phyloP scores from a whole-genome alignment of 1,140 invertebrate species.

The Micrasema minimum region DNA sequence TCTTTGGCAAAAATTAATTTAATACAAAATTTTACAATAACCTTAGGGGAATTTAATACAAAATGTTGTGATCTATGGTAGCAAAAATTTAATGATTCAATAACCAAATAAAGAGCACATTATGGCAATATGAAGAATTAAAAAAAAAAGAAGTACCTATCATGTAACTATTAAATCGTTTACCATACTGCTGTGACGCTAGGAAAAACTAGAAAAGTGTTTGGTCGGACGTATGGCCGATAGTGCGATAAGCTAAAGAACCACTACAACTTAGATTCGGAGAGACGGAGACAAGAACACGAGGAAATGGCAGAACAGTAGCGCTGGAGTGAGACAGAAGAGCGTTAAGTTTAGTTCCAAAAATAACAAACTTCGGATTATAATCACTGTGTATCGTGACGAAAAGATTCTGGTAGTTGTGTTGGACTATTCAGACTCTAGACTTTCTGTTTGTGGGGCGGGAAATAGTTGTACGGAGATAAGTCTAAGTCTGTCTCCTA shows the following conservation, averaged over 20 bases:
- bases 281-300: background rate
- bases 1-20: too few relatives aligned
- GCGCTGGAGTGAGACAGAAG: conserved; percentile 13
- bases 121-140: too few relatives aligned
- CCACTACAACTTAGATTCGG: background rate
- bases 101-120: too few relatives aligned
- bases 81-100: too few relatives aligned
- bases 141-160: too few relatives aligned
- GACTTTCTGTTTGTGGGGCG: background rate
- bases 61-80: too few relatives aligned
- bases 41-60: too few relatives aligned
- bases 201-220: too few relatives aligned
- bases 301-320: background rate
- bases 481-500: background rate
- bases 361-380: conserved; percentile 43
- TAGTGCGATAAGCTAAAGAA: conserved; percentile 15
- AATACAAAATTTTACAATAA: too few relatives aligned
- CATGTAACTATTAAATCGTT: too few relatives aligned
- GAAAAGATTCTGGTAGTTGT: conserved; percentile 34
- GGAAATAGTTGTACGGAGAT: background rate
- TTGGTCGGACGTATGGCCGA: too few relatives aligned
- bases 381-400: conserved; percentile 39
- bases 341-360: conserved; percentile 39
- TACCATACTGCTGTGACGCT: background rate
- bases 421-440: background rate